Base-by-base conservation (phyloP, 2,888 invertebrate species). In the Bimastos eiseni region DNA sequence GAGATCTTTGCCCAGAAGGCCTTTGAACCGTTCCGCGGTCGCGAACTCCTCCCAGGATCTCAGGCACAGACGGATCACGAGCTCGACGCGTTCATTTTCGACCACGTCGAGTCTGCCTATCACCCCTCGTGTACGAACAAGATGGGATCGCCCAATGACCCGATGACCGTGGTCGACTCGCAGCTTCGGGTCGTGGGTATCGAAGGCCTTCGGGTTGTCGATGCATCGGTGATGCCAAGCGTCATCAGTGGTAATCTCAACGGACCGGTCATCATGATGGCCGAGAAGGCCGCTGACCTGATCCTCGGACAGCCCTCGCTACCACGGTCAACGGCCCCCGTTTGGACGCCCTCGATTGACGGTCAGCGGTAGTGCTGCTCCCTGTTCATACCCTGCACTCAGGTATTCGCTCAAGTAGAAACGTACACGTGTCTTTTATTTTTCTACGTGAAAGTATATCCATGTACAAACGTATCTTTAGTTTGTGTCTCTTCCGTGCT, bases 111-210 rank as follows among this genome's bases (percentile, higher is more conserved):
- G 91, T 94, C 97, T 0, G 97, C 97, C 0, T 97, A 98, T 94
- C 98, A 98, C 94, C 97, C 97, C 0, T 97, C 96, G 0, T 97
- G 98, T 24, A 97, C 97, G 0, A 97, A 97, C 93, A 96, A 96
- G 70, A 97, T 97, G 94, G 97, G 97, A 4, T 93, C 92, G n/a
- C 92, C 91, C 4, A 93, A 93, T 36, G 96, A 96, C 92, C 92
- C 92, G 5, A 94, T 94, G 95, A 96, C 96, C 5, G 97, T 97
- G 0, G 97, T 97, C 0, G 97, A 97, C 93, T 95, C 96, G 4
- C 93, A 96, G 44, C 93, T 94, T 34, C 92, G 92, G 88, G 95
- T 95, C 8, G 92, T 93, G 34, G 96, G 96, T 0, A 94, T 97
- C 0, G 95, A 96, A 0, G 96, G 96, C 37, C 94, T 98, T 11